These are phyloP conservation scores for Danio kyathit DNA, from an alignment of 2,797 vertebrate species.

Conservation along the genomic window DNA sequence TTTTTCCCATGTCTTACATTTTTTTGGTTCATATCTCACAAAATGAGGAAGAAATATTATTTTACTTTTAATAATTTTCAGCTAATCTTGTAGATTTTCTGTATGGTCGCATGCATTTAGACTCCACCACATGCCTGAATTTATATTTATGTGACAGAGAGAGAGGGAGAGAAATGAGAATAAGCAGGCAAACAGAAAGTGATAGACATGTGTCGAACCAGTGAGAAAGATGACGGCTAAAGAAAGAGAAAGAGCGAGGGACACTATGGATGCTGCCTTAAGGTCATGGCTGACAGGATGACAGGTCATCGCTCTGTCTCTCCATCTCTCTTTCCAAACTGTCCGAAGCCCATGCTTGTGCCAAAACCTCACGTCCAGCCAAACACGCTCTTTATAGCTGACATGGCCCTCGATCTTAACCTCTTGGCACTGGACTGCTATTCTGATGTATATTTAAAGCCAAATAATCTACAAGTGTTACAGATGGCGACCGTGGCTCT, in stretches of 20 bases:
- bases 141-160: conserved; percentile 78
- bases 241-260: conserved; percentile 18
- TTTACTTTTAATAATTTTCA: too few relatives aligned
- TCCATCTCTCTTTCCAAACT: conserved; percentile 25
- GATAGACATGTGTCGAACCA: conserved; percentile 42
- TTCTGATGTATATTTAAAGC: conserved; percentile 38
- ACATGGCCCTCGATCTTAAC: conserved; percentile 33
- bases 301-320: conserved; percentile 81
- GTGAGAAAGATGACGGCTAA: conserved; percentile 22
- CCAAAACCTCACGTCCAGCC: conserved; percentile 41
- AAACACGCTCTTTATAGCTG: conserved; percentile 9
- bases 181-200: conserved; percentile 23
- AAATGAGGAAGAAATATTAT: too few relatives aligned
- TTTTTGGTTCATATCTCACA: too few relatives aligned
- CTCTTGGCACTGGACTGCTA: conserved; percentile 3
- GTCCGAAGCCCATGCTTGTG: conserved; percentile 56
- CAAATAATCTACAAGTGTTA: conserved; percentile 44
- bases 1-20: too few relatives aligned
- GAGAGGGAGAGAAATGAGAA: conserved; percentile 62
- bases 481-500: conserved; percentile 38
- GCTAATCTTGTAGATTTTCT: background rate
- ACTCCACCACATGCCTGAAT: conserved; percentile 73
- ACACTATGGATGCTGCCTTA: conserved; percentile 71
- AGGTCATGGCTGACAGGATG: conserved; percentile 88
- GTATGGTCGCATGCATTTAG: background rate